Evolutionary conservation across 2,888 invertebrate genomes (phyloP).

Genomic region (Notodonta dromedarius): DNA sequence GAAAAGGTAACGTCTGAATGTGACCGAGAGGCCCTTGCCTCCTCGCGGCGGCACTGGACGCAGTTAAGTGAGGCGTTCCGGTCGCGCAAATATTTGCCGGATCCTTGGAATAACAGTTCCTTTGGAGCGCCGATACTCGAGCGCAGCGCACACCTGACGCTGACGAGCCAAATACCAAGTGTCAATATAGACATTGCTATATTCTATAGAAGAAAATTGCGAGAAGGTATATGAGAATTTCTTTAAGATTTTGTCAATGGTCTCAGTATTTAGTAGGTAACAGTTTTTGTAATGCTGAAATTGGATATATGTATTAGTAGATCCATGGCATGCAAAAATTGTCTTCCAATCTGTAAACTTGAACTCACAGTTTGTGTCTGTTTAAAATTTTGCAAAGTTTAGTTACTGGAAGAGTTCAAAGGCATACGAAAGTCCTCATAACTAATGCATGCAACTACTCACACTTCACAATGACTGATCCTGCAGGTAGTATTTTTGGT

Average conservation of each 20-base stretch:
- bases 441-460: neutral
- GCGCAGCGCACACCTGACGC: neutral
- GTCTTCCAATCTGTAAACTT: too few relatives aligned
- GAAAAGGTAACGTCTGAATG: too few relatives aligned
- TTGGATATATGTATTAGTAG: too few relatives aligned
- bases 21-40: neutral
- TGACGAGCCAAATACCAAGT: slow-evolving; percentile 1
- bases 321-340: too few relatives aligned
- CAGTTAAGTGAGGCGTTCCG: neutral
- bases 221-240: too few relatives aligned
- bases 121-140: neutral
- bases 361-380: too few relatives aligned
- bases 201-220: neutral
- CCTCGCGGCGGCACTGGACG: neutral
- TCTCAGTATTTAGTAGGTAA: too few relatives aligned
- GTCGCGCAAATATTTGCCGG: neutral
- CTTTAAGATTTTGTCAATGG: too few relatives aligned
- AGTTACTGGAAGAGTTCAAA: too few relatives aligned
- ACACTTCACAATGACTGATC: too few relatives aligned
- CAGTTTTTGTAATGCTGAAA: too few relatives aligned
- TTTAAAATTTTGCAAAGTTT: too few relatives aligned
- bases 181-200: slow-evolving; percentile 1
- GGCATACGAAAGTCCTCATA: neutral
- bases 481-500: neutral
- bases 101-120: neutral